Evolutionary conservation across 64 coral and sea anemone species (phyloP).

Genomic region (Catalaphyllia jardinei): DNA sequence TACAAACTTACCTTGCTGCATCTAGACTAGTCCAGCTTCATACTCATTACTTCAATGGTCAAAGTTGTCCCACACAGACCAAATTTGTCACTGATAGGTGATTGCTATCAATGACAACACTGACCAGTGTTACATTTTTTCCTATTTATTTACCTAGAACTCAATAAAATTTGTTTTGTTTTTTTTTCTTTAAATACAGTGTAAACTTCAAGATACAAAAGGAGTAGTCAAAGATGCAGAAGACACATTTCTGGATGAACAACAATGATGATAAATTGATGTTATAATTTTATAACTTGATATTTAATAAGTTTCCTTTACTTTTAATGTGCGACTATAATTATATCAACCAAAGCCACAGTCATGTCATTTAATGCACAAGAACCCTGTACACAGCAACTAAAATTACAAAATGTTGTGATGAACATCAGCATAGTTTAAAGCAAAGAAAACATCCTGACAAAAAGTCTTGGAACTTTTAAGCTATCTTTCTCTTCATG

Average conservation of each 20-base stretch:
- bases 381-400: neutral
- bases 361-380: neutral
- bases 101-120: neutral
- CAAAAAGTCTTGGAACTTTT: neutral
- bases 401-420: neutral
- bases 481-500: neutral
- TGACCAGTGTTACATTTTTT: neutral
- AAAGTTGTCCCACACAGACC: too few relatives aligned
- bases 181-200: constrained; percentile 40
- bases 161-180: neutral
- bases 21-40: too few relatives aligned
- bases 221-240: constrained; percentile 82
- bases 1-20: too few relatives aligned
- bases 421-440: neutral
- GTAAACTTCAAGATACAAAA: constrained; percentile 71
- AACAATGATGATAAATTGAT: constrained; percentile 17
- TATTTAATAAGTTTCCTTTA: neutral
- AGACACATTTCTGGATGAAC: constrained; percentile 81
- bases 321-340: neutral
- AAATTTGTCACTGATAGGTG: neutral
- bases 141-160: neutral
- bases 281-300: neutral
- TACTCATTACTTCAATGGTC: too few relatives aligned
- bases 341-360: neutral
- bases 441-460: neutral